Evolutionary conservation across 2,797 vertebrate genomes (phyloP).

Genomic region (Sebastes nivosus): DNA sequence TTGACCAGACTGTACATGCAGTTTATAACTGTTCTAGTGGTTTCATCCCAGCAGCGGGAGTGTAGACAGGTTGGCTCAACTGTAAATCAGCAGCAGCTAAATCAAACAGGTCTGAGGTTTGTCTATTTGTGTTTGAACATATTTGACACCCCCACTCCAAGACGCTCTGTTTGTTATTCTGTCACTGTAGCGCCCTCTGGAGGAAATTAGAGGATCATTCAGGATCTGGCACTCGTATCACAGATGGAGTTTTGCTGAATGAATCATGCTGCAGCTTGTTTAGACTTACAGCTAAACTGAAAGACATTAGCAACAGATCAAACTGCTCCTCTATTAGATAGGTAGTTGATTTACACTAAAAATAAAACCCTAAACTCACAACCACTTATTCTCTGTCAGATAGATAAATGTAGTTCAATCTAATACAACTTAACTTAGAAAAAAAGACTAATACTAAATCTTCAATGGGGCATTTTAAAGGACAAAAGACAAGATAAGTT

Average conservation of each 20-base stretch:
- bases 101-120: background rate
- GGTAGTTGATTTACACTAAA: background rate
- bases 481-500: background rate
- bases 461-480: background rate
- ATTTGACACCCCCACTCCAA: slow-evolving; percentile 1
- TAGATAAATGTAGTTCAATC: background rate
- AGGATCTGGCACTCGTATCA: background rate
- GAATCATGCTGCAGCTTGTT: slow-evolving; percentile 25
- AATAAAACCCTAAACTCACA: background rate
- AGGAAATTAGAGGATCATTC: slow-evolving; percentile 29
- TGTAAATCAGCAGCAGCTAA: background rate
- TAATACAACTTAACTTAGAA: background rate
- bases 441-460: background rate
- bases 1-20: background rate
- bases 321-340: background rate
- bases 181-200: slow-evolving; percentile 63
- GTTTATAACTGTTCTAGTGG: too few relatives aligned
- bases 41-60: background rate
- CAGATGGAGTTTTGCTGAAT: background rate
- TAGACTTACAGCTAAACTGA: slow-evolving; percentile 6
- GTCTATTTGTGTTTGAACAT: slow-evolving; percentile 25
- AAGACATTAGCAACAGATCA: slow-evolving; percentile 1
- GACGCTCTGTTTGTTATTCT: background rate
- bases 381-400: background rate
- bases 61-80: background rate